phyloP scores from a whole-genome alignment of 2,888 invertebrate genomes.

The Melieria omissa region DNA sequence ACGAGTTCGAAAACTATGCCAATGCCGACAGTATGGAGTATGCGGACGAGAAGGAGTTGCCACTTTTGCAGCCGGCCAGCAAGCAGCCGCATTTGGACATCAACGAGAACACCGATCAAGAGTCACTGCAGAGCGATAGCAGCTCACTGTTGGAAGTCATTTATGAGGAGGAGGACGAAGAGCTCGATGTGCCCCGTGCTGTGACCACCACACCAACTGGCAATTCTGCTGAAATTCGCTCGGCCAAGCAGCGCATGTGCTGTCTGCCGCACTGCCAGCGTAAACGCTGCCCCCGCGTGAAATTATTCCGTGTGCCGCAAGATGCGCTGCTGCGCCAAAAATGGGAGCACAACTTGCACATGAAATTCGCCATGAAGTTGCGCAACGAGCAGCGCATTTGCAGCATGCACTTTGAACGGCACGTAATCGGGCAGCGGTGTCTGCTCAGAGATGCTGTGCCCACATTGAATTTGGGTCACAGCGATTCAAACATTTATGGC shows the following conservation, averaged over 20 bases:
- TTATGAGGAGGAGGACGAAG: slow-evolving; percentile 39
- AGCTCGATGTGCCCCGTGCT: slow-evolving; percentile 58
- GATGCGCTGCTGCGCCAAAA: slow-evolving; percentile 49
- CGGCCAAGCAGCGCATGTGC: slow-evolving; percentile 35
- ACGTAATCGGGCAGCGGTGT: slow-evolving; percentile 26
- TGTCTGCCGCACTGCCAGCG: slow-evolving; percentile 52
- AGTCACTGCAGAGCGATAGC: background rate
- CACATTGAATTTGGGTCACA: slow-evolving; percentile 36
- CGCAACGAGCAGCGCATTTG: slow-evolving; percentile 32
- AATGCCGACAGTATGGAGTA: slow-evolving; percentile 29
- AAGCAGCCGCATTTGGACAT: slow-evolving; percentile 49
- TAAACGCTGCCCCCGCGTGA: slow-evolving; percentile 52
- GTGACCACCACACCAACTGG: slow-evolving; percentile 45
- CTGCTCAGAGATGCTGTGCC: slow-evolving; percentile 32
- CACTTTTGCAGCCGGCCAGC: slow-evolving; percentile 50
- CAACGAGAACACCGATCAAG: background rate
- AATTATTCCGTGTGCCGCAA: slow-evolving; percentile 56
- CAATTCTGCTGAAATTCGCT: slow-evolving; percentile 46
- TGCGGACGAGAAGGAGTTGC: slow-evolving; percentile 28
- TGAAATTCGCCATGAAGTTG: slow-evolving; percentile 22
- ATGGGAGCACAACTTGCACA: slow-evolving; percentile 55
- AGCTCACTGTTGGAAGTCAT: slow-evolving; percentile 27
- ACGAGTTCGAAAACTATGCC: slow-evolving; percentile 24
- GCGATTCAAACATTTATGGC: slow-evolving; percentile 21
- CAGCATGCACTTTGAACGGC: slow-evolving; percentile 37